These are phyloP conservation scores for Plutella xylostella DNA, from an alignment of 2,888 invertebrate species.

Conservation along the genomic window DNA sequence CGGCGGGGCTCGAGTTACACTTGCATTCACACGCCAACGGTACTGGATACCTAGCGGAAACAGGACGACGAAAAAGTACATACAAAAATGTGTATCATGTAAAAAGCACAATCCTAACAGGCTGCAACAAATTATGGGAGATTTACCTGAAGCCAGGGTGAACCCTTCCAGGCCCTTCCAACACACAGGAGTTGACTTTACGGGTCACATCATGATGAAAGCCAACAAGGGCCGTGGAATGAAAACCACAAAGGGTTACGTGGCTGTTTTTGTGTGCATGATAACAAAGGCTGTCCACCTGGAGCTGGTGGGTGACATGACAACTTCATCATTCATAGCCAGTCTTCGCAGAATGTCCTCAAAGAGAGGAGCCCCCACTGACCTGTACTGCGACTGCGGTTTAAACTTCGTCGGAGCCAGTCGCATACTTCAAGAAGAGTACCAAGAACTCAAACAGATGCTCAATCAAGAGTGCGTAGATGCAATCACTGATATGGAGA, in stretches of 20 bases:
- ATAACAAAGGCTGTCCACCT: neutral
- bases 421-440: conserved; percentile 10
- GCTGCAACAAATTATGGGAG: neutral
- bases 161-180: conserved; percentile 3
- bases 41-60: conserved; percentile 4
- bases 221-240: neutral
- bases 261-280: conserved; percentile 3
- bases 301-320: neutral
- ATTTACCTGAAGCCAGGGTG: neutral
- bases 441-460: neutral
- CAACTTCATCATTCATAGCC: conserved; percentile 19
- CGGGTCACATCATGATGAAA: neutral
- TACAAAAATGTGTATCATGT: conserved; percentile 12
- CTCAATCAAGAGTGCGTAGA: neutral
- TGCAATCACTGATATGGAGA: neutral
- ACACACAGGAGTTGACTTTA: conserved; percentile 1
- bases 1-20: conserved; percentile 5
- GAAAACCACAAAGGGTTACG: neutral
- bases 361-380: conserved; percentile 16
- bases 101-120: neutral
- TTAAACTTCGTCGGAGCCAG: conserved; percentile 18
- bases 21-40: neutral
- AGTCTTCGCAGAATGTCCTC: conserved; percentile 18
- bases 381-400: conserved; percentile 19
- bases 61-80: conserved; percentile 7